A percentile compares a stretch with the other conserved stretches of the same genome.
These are phyloP conservation scores for Notarius lentiginosus DNA, from an alignment of 2,113 vertebrate species.

Conservation along the genomic window DNA sequence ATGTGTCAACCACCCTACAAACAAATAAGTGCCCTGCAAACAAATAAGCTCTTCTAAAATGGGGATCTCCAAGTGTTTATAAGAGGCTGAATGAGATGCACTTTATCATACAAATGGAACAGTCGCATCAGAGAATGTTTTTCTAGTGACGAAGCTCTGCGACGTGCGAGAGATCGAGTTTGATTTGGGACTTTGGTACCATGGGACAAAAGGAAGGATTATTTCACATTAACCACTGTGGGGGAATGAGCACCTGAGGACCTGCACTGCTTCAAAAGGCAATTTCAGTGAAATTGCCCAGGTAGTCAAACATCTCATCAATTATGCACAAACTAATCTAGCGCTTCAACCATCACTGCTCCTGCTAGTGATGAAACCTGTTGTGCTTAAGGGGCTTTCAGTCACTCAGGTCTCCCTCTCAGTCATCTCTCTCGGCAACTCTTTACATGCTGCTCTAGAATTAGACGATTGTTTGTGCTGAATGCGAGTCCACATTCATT, in stretches of 20 bases:
- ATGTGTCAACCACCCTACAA: neutral
- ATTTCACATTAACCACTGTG: constrained; percentile 32
- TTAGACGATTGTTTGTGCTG: neutral
- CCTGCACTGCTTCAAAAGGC: constrained; percentile 16
- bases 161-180: neutral
- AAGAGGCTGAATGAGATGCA: neutral
- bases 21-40: neutral
- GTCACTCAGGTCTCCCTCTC: neutral
- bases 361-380: constrained; percentile 31
- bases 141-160: neutral
- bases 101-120: constrained; percentile 12
- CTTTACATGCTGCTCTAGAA: constrained; percentile 3
- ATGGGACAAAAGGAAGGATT: constrained; percentile 7
- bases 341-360: constrained; percentile 25
- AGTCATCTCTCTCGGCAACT: neutral
- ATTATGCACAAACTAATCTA: constrained; percentile 52
- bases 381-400: neutral
- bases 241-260: constrained; percentile 38
- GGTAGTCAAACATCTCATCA: constrained; percentile 45
- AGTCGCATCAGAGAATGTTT: neutral
- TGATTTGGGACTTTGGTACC: constrained; percentile 11
- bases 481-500: too few relatives aligned
- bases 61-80: neutral
- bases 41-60: neutral
- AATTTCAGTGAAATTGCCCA: constrained; percentile 31